Percentiles rank a stretch among this genome's conserved stretches.
Evolutionary conservation across 2,888 invertebrate genomes (phyloP).

Genomic region (Spilosoma lubricipeda): DNA sequence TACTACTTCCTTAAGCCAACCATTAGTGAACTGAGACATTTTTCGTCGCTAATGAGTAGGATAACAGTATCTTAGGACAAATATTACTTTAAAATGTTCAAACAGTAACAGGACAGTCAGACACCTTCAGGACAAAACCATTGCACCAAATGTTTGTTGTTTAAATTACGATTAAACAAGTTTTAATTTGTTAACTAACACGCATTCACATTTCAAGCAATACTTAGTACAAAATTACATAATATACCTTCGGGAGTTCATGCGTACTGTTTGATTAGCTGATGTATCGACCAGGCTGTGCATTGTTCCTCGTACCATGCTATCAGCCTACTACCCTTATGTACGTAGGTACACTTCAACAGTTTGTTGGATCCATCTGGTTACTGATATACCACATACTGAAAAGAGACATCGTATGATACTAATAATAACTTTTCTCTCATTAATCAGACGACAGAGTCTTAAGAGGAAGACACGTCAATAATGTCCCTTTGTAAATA

Average conservation of each 20-base stretch:
- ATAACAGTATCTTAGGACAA: background rate
- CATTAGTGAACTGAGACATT: background rate
- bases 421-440: conserved; percentile 51
- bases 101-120: background rate
- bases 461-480: conserved; percentile 43
- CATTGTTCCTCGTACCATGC: too few relatives aligned
- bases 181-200: too few relatives aligned
- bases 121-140: background rate
- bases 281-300: too few relatives aligned
- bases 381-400: conserved; percentile 51
- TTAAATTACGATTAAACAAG: too few relatives aligned
- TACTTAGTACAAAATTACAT: too few relatives aligned
- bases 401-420: conserved; percentile 43
- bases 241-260: too few relatives aligned
- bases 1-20: background rate
- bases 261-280: too few relatives aligned
- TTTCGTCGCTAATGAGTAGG: background rate
- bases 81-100: background rate
- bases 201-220: too few relatives aligned
- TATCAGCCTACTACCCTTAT: too few relatives aligned
- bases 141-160: too few relatives aligned
- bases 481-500: conserved; percentile 36
- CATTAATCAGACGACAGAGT: conserved; percentile 38
- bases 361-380: conserved; percentile 21
- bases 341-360: too few relatives aligned